These are phyloP conservation scores for Hydrophis major DNA, from an alignment of 2,797 vertebrate species.

Conservation along the genomic window DNA sequence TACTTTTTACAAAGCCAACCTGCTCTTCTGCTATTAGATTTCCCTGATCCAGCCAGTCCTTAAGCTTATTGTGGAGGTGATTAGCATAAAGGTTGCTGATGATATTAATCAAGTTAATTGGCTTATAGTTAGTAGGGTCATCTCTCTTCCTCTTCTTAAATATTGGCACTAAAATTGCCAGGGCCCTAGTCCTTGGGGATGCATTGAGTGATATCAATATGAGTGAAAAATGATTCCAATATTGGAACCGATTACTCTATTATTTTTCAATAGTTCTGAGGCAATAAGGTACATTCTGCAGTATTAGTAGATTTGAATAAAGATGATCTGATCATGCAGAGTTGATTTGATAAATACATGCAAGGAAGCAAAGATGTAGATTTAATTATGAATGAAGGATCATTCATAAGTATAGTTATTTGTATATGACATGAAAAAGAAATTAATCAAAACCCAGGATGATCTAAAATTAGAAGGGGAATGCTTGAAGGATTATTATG, in stretches of 20 bases:
- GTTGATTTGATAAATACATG: not conserved
- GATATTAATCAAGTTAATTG: not conserved
- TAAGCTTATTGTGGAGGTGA: not conserved
- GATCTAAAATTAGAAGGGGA: not conserved
- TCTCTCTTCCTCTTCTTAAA: not conserved
- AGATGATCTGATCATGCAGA: not conserved
- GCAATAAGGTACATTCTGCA: not conserved
- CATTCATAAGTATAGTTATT: not conserved
- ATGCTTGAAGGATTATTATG: not conserved
- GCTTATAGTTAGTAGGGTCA: not conserved
- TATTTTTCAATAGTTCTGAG: not conserved
- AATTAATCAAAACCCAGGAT: not conserved
- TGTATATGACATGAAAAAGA: not conserved
- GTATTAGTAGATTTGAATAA: not conserved
- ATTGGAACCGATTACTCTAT: not conserved
- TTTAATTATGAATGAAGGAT: not conserved
- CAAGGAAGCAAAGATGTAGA: not conserved
- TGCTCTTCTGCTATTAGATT: not conserved
- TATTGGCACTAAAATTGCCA: not conserved
- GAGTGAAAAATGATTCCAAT: not conserved
- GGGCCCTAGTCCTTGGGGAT: not conserved
- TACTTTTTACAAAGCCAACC: not conserved
- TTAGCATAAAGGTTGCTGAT: not conserved
- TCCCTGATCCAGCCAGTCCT: not conserved
- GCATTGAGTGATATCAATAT: not conserved